These are phyloP conservation scores for Anagrus nilaparvatae DNA, from an alignment of 1,140 invertebrate genomes.

Conservation along the genomic window DNA sequence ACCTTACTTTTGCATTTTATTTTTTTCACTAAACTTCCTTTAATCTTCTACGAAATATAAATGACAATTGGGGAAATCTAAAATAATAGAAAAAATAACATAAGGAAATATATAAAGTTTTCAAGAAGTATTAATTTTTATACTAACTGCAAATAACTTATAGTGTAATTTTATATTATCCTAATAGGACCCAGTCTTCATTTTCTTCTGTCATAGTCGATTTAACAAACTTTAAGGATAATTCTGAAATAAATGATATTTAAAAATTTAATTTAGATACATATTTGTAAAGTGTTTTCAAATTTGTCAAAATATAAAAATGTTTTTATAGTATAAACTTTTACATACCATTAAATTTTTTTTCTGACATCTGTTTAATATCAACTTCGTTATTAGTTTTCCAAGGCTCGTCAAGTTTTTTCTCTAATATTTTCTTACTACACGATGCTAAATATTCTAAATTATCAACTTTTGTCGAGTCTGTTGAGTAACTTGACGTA, in stretches of 20 bases:
- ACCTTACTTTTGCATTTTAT: no score
- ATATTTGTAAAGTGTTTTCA: conserved; percentile 2
- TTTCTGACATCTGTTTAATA: conserved; percentile 22
- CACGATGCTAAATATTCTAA: conserved; percentile 30
- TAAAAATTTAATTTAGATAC: conserved; percentile 5
- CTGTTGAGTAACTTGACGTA: conserved; percentile 32
- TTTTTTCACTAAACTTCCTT: no score
- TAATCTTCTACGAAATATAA: no score
- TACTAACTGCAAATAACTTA: no score
- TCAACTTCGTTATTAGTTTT: conserved; percentile 16
- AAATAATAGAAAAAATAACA: no score
- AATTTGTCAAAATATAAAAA: background rate
- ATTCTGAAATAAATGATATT: conserved; percentile 29
- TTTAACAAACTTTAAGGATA: conserved; percentile 31
- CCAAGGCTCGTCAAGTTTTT: conserved; percentile 18
- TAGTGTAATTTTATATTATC: no score
- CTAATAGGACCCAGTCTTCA: conserved; percentile 34
- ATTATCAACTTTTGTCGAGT: conserved; percentile 31
- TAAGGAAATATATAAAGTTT: no score
- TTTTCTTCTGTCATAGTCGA: conserved; percentile 27
- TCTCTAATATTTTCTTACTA: conserved; percentile 28
- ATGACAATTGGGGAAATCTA: no score
- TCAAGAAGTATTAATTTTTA: no score
- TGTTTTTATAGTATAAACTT: background rate
- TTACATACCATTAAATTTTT: conserved; percentile 30